These are phyloP conservation scores for Leiothrix lutea DNA, from an alignment of 2,113 vertebrate species.

Conservation along the genomic window DNA sequence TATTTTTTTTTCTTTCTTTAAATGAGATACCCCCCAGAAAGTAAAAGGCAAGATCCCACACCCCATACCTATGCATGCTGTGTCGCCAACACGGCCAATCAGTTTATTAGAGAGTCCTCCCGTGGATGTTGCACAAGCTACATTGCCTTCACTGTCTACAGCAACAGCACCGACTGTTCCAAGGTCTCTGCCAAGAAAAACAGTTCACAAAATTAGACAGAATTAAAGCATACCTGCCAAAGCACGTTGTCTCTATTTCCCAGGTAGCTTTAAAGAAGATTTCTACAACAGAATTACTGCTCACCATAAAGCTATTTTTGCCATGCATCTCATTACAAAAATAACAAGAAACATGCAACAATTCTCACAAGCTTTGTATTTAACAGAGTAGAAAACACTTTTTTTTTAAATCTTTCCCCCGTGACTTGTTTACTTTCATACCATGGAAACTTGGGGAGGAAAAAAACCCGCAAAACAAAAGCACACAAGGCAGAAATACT, in stretches of 20 bases:
- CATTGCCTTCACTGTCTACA: slow-evolving; percentile 78
- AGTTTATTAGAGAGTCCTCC: slow-evolving; percentile 86
- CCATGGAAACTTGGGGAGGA: neutral
- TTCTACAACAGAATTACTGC: neutral
- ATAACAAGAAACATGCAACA: neutral
- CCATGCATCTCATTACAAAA: neutral
- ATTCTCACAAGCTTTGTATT: neutral
- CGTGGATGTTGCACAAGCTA: slow-evolving; percentile 82
- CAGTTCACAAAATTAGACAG: slow-evolving; percentile 43
- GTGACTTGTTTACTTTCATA: neutral
- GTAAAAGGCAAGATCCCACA: neutral
- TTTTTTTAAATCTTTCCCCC: neutral
- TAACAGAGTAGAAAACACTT: neutral
- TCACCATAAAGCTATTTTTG: neutral
- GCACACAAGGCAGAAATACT: neutral
- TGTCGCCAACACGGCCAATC: slow-evolving; percentile 84
- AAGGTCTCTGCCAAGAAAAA: slow-evolving; percentile 79
- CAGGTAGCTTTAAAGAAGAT: slow-evolving; percentile 22
- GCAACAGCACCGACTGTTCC: slow-evolving; percentile 85
- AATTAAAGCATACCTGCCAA: slow-evolving; percentile 41
- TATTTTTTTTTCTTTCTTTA: neutral
- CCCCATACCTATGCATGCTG: slow-evolving; percentile 79
- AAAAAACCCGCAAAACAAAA: neutral
- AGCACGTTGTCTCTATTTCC: neutral
- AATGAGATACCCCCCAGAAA: neutral